These are phyloP conservation scores for Brachionichthys hirsutus DNA, from an alignment of 2,113 vertebrate species.

Conservation along the genomic window DNA sequence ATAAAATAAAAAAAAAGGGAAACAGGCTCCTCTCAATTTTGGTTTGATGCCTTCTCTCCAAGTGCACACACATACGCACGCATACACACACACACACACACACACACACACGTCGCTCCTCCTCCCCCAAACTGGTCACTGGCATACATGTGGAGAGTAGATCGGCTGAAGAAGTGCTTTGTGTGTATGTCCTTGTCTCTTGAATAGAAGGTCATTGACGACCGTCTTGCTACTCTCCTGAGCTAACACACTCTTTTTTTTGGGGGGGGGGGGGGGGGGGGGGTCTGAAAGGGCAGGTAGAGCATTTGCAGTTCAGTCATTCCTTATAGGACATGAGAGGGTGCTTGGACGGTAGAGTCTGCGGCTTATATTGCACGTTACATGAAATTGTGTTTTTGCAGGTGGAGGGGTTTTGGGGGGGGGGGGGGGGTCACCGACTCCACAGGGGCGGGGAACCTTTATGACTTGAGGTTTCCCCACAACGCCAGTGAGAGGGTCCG, in stretches of 20 bases:
- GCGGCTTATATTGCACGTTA: slow-evolving; percentile 80
- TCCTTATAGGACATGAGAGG: slow-evolving; percentile 39
- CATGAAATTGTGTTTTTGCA: slow-evolving; percentile 66
- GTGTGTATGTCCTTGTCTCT: slow-evolving; percentile 59
- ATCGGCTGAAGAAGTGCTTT: slow-evolving; percentile 70
- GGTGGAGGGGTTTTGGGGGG: neutral
- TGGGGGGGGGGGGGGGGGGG: slow-evolving; percentile 8
- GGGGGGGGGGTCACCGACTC: slow-evolving; percentile 4
- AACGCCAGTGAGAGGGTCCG: slow-evolving; percentile 54
- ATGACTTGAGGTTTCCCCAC: slow-evolving; percentile 57
- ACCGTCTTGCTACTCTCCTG: slow-evolving; percentile 65
- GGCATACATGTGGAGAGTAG: slow-evolving; percentile 52
- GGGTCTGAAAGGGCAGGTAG: slow-evolving; percentile 46
- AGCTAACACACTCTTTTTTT: slow-evolving; percentile 43
- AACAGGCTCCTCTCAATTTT: slow-evolving; percentile 70
- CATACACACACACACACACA: slow-evolving; percentile 7
- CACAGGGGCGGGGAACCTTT: slow-evolving; percentile 26
- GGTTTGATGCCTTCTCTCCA: slow-evolving; percentile 71
- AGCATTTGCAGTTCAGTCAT: slow-evolving; percentile 61
- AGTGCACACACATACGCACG: neutral
- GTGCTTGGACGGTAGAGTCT: slow-evolving; percentile 77
- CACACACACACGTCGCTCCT: slow-evolving; percentile 12
- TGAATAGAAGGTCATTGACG: slow-evolving; percentile 49
- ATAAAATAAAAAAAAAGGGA: too few relatives aligned
- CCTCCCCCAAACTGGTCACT: slow-evolving; percentile 53